phyloP scores from a whole-genome alignment of 2,113 vertebrate genomes.

The Peromyscus polionotus region DNA sequence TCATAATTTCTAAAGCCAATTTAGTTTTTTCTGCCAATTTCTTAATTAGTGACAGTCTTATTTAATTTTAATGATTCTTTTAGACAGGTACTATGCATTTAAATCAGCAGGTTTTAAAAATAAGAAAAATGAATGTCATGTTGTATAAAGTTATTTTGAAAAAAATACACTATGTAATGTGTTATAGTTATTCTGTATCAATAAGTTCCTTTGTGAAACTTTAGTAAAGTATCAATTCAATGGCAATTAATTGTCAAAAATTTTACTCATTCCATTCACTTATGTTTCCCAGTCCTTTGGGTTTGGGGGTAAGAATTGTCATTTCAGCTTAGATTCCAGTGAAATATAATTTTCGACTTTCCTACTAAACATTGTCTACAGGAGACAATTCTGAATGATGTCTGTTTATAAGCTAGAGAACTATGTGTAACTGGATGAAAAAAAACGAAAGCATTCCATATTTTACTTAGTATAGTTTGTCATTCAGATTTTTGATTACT shows the following conservation, averaged over 20 bases:
- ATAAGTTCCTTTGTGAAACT: background rate
- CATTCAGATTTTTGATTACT: background rate
- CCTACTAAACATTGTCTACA: background rate
- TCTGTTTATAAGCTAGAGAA: background rate
- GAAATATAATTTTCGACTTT: background rate
- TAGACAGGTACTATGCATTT: conserved; percentile 32
- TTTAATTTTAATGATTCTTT: conserved; percentile 66
- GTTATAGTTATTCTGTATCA: background rate
- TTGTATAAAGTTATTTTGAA: background rate
- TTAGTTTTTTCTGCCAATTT: conserved; percentile 44
- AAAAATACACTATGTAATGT: background rate
- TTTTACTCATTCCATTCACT: background rate
- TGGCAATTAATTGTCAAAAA: background rate
- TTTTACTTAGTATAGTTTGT: background rate
- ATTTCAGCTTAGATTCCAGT: background rate
- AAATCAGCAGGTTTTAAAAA: conserved; percentile 22
- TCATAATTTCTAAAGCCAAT: conserved; percentile 53
- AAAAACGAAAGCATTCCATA: background rate
- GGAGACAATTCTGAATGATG: background rate
- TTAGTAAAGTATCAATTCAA: background rate
- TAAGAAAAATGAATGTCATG: background rate
- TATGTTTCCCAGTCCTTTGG: background rate
- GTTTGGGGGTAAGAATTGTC: background rate
- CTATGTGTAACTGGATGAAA: background rate
- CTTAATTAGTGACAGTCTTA: conserved; percentile 47